phyloP scores from a whole-genome alignment of 2,113 vertebrate genomes.

The Ursus arctos region DNA sequence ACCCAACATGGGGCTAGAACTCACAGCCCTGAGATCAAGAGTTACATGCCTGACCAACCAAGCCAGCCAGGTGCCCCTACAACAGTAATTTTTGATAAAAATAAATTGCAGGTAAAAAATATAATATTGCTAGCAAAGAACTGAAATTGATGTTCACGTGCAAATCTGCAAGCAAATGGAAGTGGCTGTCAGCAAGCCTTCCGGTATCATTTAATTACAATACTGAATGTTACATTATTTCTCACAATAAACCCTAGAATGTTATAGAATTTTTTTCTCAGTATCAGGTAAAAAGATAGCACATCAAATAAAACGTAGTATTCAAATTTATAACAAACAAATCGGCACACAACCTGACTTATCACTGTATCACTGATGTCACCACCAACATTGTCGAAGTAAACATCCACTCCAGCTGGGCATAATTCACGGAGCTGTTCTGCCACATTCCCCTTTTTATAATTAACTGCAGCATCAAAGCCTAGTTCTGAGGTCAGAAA shows the following conservation, averaged over 20 bases:
- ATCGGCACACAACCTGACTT: constrained; percentile 87
- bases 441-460: constrained; percentile 90
- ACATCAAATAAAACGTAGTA: constrained; percentile 30
- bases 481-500: constrained; percentile 92
- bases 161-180: constrained; percentile 41
- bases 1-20: neutral
- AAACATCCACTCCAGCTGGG: constrained; percentile 94
- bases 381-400: constrained; percentile 98
- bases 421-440: constrained; percentile 90
- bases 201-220: constrained; percentile 37
- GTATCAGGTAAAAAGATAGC: constrained; percentile 47
- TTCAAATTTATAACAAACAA: constrained; percentile 54
- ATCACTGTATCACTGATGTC: constrained; percentile 94
- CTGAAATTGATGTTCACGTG: constrained; percentile 16
- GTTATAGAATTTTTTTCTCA: neutral
- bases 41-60: neutral
- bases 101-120: constrained; percentile 49
- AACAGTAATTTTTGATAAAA: constrained; percentile 60
- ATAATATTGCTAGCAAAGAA: constrained; percentile 26
- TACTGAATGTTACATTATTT: neutral
- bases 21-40: neutral
- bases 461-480: constrained; percentile 95
- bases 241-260: constrained; percentile 34
- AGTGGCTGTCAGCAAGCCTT: constrained; percentile 17
- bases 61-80: neutral